Percentiles rank a stretch among this genome's conserved stretches.
Conservation (phyloP, 2,113 vertebrate species). For the Takifugu flavidus region DNA sequence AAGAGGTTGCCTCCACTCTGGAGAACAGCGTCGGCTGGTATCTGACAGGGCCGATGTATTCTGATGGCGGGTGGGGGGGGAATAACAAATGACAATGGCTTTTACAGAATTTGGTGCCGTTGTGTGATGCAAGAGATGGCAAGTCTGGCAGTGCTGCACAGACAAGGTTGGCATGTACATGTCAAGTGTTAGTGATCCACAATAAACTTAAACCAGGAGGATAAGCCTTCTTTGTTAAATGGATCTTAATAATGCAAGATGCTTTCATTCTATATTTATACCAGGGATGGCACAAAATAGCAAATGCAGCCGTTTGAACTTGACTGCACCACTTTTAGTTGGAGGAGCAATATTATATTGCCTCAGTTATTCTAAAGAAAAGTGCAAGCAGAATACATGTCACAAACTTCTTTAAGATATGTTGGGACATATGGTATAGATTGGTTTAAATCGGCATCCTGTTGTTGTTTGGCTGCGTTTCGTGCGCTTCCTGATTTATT, state of each 20-base stretch:
- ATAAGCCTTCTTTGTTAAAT: not conserved
- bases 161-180: not conserved
- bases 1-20: not conserved
- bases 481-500: no score
- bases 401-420: no score
- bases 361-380: no score
- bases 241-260: not conserved
- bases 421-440: no score
- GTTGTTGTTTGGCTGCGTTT: no score
- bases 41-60: slow-evolving; percentile 24
- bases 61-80: slow-evolving; percentile 4
- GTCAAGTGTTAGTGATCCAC: slow-evolving; percentile 12
- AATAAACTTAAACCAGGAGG: not conserved
- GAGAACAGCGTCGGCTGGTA: slow-evolving; percentile 2
- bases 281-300: not conserved
- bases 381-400: no score
- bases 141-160: slow-evolving; percentile 31
- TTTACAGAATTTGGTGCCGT: not conserved
- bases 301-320: not conserved
- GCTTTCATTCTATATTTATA: slow-evolving; percentile 7
- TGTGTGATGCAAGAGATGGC: slow-evolving; percentile 55
- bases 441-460: no score
- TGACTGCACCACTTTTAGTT: no score
- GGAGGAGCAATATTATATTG: no score
- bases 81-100: slow-evolving; percentile 40